Evolutionary conservation across 2,797 vertebrate species (phyloP).

Genomic region (Bradypus variegatus): DNA sequence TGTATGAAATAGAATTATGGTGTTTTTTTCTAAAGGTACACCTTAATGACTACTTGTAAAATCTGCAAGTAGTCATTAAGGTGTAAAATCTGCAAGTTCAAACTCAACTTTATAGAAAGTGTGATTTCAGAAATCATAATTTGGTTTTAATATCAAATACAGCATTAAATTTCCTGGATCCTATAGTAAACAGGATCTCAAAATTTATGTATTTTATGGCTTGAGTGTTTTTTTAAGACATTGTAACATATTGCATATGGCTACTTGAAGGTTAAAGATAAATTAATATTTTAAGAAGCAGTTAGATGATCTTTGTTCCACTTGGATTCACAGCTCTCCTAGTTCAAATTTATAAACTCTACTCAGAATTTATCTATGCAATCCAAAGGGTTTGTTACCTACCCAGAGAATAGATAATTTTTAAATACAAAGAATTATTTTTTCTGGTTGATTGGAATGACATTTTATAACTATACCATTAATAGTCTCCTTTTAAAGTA

Average conservation of each 20-base stretch:
- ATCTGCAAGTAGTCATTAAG: not conserved
- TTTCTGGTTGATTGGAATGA: not conserved
- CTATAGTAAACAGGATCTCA: not conserved
- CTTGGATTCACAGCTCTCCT: slow-evolving; percentile 26
- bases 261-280: slow-evolving; percentile 1
- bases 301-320: slow-evolving; percentile 36
- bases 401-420: not conserved
- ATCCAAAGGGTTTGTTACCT: not conserved
- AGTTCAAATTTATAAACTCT: slow-evolving; percentile 24
- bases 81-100: not conserved
- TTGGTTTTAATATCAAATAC: slow-evolving; percentile 4
- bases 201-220: not conserved
- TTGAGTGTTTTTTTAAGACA: not conserved
- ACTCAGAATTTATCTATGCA: not conserved
- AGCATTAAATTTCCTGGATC: not conserved
- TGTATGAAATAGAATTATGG: not conserved
- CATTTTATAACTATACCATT: slow-evolving; percentile 24
- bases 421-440: not conserved
- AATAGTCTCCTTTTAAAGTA: not conserved
- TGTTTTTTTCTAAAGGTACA: not conserved
- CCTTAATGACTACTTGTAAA: slow-evolving; percentile 25
- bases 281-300: slow-evolving; percentile 12
- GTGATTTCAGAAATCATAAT: slow-evolving; percentile 12
- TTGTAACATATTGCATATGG: not conserved
- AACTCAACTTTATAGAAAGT: slow-evolving; percentile 11